Evolutionary conservation across 2,113 vertebrate species (phyloP), one percentile per base, ranked within the genome.

Genomic region (Hippocampus comes): DNA sequence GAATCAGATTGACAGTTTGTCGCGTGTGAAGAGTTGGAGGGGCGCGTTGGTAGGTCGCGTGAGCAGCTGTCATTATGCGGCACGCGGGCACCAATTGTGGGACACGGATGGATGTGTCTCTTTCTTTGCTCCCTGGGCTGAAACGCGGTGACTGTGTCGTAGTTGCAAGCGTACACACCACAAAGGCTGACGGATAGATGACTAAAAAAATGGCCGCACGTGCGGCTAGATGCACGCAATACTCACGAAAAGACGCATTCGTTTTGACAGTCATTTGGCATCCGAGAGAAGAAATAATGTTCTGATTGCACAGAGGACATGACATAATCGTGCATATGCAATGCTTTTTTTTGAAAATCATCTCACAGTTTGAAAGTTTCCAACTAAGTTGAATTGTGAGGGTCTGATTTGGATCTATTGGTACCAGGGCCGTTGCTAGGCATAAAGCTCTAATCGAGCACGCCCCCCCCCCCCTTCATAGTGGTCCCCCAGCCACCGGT

Each of bases 141-240:
- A 3, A 23, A 46, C n/a, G 21, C n/a, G 63, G 12, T 0, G 10
- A 42, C 21, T 5, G 41, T 66, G 41, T 66, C 43, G 20, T 23
- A 41, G 34, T 42, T 43, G 38, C 11, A 25, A 23, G 63, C 42
- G 41, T 25, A 43, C 21, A 23, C n/a, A 5, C 81, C 70, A 81
- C 83, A 78, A 80, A 71, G 68, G 80, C 78, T 82, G 69, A 2
- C 41, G 17, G 73, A 86, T 85, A 85, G 75, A 75, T 70, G 87
- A 88, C 76, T 43, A 27, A 78, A 82, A 91, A 92, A 87, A 93
- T 91, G 91, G 90, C 91, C 90, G 90, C 89, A 89, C 80, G 83
- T 88, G 89, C 78, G 84, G 80, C 34, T 61, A 81, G 70, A 79
- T 81, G 89, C 15, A n/a, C n/a, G 9, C 20, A 41, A 9, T 73